phyloP scores from a whole-genome alignment of 1,140 invertebrate species.

The Elymnias hypermnestra region DNA sequence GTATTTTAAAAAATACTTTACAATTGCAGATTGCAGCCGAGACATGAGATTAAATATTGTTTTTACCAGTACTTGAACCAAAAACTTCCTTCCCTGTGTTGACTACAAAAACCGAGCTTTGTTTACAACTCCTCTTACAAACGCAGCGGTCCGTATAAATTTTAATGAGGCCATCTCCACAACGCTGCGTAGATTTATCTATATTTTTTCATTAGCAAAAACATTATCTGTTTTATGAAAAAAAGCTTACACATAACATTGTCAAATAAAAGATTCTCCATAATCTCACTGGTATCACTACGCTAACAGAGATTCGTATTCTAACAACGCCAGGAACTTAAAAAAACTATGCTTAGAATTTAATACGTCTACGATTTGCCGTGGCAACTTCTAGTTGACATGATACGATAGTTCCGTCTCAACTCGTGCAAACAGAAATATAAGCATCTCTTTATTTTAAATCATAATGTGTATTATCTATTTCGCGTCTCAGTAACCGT shows the following conservation, averaged over 20 bases:
- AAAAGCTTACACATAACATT: conserved; percentile 4
- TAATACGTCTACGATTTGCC: too few species aligned
- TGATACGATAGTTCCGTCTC: too few species aligned
- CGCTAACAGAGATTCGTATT: too few species aligned
- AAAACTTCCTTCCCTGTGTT: conserved; percentile 11
- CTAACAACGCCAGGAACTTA: too few species aligned
- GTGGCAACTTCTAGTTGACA: too few species aligned
- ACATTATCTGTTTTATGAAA: conserved; percentile 24
- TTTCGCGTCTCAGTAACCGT: too few species aligned
- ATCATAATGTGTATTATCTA: too few species aligned
- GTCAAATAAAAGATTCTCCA: too few species aligned
- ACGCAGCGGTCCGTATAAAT: conserved; percentile 43
- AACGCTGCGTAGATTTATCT: conserved; percentile 26
- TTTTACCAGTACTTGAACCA: conserved; percentile 14
- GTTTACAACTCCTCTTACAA: conserved; percentile 35
- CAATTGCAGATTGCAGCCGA: neutral
- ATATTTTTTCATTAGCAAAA: conserved; percentile 25
- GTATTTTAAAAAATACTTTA: neutral
- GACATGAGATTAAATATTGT: conserved; percentile 16
- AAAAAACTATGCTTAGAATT: too few species aligned
- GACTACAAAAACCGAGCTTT: conserved; percentile 26
- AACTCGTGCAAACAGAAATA: too few species aligned
- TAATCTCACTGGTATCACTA: too few species aligned
- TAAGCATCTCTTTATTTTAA: too few species aligned
- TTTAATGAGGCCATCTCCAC: conserved; percentile 45